Evolutionary conservation across 2,797 vertebrate species (phyloP).

Genomic region (Meda fulgida): DNA sequence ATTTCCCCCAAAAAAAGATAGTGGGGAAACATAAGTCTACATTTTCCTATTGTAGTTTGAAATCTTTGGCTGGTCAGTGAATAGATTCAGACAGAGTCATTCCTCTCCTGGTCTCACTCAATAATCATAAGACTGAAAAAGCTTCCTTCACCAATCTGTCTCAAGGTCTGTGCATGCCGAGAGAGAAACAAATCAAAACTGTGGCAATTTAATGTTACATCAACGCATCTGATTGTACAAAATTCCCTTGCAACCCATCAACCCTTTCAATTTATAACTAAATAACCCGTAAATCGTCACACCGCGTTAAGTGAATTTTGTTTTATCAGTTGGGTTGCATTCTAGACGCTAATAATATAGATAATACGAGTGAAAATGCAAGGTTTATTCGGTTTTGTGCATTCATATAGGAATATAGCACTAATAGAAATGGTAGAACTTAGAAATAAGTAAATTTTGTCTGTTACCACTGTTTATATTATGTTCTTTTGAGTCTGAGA

Average conservation of each 20-base stretch:
- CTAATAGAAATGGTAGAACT: no score
- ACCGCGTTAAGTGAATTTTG: background rate
- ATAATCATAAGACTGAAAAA: background rate
- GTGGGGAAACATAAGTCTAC: background rate
- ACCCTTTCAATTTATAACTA: background rate
- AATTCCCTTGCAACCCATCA: background rate
- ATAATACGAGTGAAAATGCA: background rate
- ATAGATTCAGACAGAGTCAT: background rate
- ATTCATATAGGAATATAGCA: background rate
- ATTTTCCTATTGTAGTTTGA: background rate
- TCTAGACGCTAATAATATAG: background rate
- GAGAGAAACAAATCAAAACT: background rate
- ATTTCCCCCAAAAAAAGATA: background rate
- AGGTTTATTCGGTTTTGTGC: background rate
- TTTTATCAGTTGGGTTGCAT: background rate
- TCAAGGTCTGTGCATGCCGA: background rate
- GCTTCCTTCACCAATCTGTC: background rate
- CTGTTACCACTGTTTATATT: no score
- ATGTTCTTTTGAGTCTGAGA: no score
- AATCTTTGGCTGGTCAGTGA: background rate
- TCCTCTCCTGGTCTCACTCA: background rate
- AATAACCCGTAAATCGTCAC: background rate
- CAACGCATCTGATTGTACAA: background rate
- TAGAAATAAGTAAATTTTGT: no score
- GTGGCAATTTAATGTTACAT: background rate